Conservation (phyloP, 2,797 vertebrate species). For the Dermochelys coriacea region DNA sequence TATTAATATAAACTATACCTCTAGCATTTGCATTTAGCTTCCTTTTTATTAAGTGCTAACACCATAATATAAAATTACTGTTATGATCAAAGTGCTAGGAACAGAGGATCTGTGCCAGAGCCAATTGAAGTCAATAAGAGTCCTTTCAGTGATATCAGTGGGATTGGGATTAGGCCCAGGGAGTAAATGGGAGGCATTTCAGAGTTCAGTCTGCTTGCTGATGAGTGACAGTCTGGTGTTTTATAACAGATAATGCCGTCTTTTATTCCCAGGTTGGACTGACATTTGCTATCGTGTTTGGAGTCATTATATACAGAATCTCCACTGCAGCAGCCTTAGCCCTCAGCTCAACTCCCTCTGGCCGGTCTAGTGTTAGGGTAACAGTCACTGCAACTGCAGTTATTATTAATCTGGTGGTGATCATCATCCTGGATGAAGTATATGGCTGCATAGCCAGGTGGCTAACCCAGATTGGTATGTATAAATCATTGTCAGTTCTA, state of each 20-base stretch:
- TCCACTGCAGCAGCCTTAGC: conserved; percentile 92
- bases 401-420: conserved; percentile 95
- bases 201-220: rapidly evolving
- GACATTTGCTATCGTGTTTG: conserved; percentile 94
- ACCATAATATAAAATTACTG: not conserved
- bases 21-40: not conserved
- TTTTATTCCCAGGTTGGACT: conserved; percentile 83
- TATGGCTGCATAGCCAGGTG: conserved; percentile 91
- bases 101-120: not conserved
- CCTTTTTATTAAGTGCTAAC: not conserved
- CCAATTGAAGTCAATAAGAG: not conserved
- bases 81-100: not conserved
- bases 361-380: conserved; percentile 90
- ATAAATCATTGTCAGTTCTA: not conserved
- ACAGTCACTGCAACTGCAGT: conserved; percentile 95
- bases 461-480: conserved; percentile 91
- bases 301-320: conserved; percentile 95
- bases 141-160: not conserved
- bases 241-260: not conserved
- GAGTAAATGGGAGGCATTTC: not conserved
- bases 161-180: not conserved
- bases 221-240: not conserved
- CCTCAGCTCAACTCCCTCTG: conserved; percentile 87
- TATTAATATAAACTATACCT: not conserved
- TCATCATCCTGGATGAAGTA: conserved; percentile 96